Evolutionary conservation across 2,113 vertebrate genomes (phyloP).

Genomic region (Alces alces): DNA sequence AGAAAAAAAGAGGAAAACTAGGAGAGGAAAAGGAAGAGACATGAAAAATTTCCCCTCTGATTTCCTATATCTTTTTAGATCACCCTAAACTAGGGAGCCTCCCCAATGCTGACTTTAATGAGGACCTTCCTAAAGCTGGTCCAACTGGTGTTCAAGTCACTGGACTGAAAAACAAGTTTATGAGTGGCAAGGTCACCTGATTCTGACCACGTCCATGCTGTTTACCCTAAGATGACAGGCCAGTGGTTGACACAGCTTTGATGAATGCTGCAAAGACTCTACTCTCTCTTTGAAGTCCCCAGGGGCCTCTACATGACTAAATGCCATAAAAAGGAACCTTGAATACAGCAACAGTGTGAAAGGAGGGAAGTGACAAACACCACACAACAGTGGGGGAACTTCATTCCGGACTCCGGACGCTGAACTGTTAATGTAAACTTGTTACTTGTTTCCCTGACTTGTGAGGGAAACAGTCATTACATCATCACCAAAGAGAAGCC

Average conservation of each 20-base stretch:
- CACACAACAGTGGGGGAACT: neutral
- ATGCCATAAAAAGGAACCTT: conserved; percentile 50
- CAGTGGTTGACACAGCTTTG: conserved; percentile 32
- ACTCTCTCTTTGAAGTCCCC: conserved; percentile 53
- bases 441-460: conserved; percentile 26
- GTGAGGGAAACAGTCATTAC: conserved; percentile 24
- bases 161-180: conserved; percentile 72
- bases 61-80: conserved; percentile 13
- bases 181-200: conserved; percentile 60
- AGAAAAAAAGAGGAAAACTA: neutral
- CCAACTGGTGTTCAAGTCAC: conserved; percentile 56
- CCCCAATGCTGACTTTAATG: conserved; percentile 53
- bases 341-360: neutral
- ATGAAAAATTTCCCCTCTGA: neutral
- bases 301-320: conserved; percentile 43
- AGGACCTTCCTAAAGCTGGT: conserved; percentile 62
- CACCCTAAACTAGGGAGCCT: conserved; percentile 51
- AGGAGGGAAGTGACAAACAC: conserved; percentile 30
- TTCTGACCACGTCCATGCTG: conserved; percentile 47
- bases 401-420: neutral
- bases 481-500: conserved; percentile 16
- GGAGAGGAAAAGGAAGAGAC: neutral
- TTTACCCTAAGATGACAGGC: conserved; percentile 59
- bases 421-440: conserved; percentile 40
- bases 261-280: conserved; percentile 47